Evolutionary conservation across 2,797 vertebrate species (phyloP), one percentile per base, ranked within the genome.

Genomic region (Falco cherrug): DNA sequence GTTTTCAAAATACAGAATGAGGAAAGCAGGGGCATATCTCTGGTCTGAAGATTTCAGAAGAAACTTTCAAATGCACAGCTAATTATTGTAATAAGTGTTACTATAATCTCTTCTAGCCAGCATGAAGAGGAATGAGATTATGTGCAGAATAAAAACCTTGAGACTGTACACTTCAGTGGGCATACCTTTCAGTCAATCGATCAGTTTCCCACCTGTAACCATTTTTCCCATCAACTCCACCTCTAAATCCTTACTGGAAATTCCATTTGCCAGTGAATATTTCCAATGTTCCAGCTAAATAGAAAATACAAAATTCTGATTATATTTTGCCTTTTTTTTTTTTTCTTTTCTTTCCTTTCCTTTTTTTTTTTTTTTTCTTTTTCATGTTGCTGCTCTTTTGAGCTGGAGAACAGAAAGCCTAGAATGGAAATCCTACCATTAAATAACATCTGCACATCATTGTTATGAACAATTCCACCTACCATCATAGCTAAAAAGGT

Each of bases 61-160:
- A 61, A 69, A 18, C 18, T 84, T 75, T 20, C 19, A 79, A 69
- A 60, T 43, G 28, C 20, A 37, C 0, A 0, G n/a, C 29, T 61
- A 43, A 63, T 26, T 63, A 63, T 12, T 80, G 37, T 41, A 80
- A 71, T 13, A 63, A 71, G 63, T 21, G 19, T 31, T 50, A 43
- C 35, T 50, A 22, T 20, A 64, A 33, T 5, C 8, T 50, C 26
- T 67, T 51, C n/a, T 15, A 60, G 13, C 6, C 31, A 80, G 33
- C 33, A 41, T 33, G 35, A 50, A 70, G 22, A 78, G 19, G 57
- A 51, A 50, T 70, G 26, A n/a, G 31, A 47, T 61, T 24, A 47
- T 12, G 31, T 13, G 17, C 22, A 45, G 39, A 79, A 84, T n/a
- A 35, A 51, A 3, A 0, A 0, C 33, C 39, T 48, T 35, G 51